phyloP scores from a whole-genome alignment of 1,140 invertebrate species.

The Drosophila nasuta region DNA sequence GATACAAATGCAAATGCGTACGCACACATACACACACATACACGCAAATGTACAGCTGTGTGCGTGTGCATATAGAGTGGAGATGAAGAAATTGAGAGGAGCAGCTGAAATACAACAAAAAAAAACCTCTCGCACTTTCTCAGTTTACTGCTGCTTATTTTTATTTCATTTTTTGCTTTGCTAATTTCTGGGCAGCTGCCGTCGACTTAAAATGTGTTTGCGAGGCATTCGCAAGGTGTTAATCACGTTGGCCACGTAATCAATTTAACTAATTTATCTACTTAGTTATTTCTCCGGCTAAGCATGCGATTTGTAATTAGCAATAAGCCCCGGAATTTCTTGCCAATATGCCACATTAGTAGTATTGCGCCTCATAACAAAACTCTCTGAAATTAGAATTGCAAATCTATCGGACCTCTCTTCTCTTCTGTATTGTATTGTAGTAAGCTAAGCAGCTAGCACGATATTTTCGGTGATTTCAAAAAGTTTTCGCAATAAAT shows the following conservation, averaged over 20 bases:
- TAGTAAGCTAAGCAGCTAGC: neutral
- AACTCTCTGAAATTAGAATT: neutral
- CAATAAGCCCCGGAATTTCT: slow-evolving; percentile 21
- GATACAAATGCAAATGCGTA: slow-evolving; percentile 80
- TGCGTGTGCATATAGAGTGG: neutral
- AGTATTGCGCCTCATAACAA: neutral
- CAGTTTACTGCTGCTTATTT: slow-evolving; percentile 42
- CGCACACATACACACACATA: slow-evolving; percentile 30
- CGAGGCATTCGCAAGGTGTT: slow-evolving; percentile 60
- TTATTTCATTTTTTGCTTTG: slow-evolving; percentile 7
- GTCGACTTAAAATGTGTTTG: slow-evolving; percentile 44
- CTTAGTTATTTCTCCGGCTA: slow-evolving; percentile 39
- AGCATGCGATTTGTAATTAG: slow-evolving; percentile 47
- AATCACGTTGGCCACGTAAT: slow-evolving; percentile 69
- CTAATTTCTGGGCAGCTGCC: slow-evolving; percentile 40
- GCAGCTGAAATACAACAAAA: slow-evolving; percentile 20
- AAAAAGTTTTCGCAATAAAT: neutral
- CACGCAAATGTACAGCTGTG: slow-evolving; percentile 4
- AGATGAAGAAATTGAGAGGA: slow-evolving; percentile 32
- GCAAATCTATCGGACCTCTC: neutral
- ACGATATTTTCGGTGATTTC: neutral
- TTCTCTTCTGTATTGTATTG: neutral
- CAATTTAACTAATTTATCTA: slow-evolving; percentile 55
- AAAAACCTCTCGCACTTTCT: slow-evolving; percentile 41
- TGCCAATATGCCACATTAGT: slow-evolving; percentile 18